Evolutionary conservation across 2,113 vertebrate genomes (phyloP).

Genomic region (Pelmatolapia mariae): DNA sequence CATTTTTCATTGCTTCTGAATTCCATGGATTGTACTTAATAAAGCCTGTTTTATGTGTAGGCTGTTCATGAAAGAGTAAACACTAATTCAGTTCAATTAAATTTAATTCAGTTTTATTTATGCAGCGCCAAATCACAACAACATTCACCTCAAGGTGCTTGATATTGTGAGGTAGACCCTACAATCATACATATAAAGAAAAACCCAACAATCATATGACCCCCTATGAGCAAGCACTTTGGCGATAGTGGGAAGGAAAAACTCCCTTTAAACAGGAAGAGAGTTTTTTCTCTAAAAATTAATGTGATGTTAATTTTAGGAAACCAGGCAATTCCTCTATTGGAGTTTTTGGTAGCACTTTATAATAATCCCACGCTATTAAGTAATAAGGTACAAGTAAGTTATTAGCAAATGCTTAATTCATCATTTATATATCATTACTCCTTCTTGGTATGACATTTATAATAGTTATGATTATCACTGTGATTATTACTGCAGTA

Average conservation of each 20-base stretch:
- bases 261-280: accelerated
- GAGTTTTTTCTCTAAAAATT: neutral
- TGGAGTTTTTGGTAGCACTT: neutral
- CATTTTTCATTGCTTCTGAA: neutral
- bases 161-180: neutral
- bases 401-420: neutral
- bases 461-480: neutral
- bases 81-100: neutral
- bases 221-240: neutral
- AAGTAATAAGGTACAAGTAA: neutral
- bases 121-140: neutral
- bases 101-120: neutral
- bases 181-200: neutral
- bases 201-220: neutral
- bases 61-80: neutral
- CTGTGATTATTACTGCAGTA: neutral
- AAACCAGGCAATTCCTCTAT: neutral
- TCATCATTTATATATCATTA: neutral
- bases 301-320: neutral
- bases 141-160: neutral
- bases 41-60: neutral
- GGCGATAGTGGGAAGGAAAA: neutral
- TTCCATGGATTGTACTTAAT: neutral
- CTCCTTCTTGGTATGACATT: neutral
- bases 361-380: neutral